phyloP scores from a whole-genome alignment of 2,888 invertebrate species.

The Ditylenchus weischeri region DNA sequence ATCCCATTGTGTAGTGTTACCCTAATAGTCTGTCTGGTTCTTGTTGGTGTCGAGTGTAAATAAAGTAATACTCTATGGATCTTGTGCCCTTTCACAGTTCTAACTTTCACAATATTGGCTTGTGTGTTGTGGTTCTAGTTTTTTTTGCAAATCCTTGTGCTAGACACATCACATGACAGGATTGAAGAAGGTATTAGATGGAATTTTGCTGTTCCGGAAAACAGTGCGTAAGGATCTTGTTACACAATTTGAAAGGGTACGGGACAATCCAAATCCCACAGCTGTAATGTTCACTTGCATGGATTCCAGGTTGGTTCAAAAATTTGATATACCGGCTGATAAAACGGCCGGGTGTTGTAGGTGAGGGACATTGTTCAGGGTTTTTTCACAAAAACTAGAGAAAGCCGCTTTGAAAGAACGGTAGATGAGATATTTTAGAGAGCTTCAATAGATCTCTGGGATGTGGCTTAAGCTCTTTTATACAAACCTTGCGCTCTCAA shows the following conservation, averaged over 20 bases:
- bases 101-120: too few relatives aligned
- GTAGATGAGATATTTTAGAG: not conserved
- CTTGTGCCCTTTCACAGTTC: too few relatives aligned
- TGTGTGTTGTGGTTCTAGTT: too few relatives aligned
- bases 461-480: not conserved
- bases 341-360: constrained; percentile 3
- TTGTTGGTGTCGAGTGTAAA: too few relatives aligned
- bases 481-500: not conserved
- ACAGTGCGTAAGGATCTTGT: constrained; percentile 61
- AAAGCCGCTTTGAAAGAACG: too few relatives aligned
- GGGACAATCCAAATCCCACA: constrained; percentile 88
- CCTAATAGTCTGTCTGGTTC: too few relatives aligned
- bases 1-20: too few relatives aligned
- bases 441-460: too few relatives aligned
- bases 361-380: too few relatives aligned
- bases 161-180: constrained; percentile 33
- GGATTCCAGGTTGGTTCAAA: constrained; percentile 71
- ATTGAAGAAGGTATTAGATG: constrained; percentile 50
- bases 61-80: too few relatives aligned
- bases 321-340: not conserved
- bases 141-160: not conserved
- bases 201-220: constrained; percentile 51
- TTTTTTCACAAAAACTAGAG: too few relatives aligned
- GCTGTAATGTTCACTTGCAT: constrained; percentile 96
- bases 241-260: constrained; percentile 83